Conservation (phyloP, 2,113 vertebrate species). For the Seriola quinqueradiata region DNA sequence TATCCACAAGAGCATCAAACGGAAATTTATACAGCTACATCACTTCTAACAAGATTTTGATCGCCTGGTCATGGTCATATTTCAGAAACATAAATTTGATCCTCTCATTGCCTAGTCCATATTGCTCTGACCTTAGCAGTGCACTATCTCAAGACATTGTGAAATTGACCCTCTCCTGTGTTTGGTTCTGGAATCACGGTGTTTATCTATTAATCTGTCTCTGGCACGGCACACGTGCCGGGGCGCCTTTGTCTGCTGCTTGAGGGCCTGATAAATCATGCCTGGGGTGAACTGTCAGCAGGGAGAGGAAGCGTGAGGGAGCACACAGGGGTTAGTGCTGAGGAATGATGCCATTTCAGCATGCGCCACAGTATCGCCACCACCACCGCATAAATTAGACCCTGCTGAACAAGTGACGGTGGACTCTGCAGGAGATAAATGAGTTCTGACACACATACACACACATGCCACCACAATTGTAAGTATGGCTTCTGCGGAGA, state of each 20-base stretch:
- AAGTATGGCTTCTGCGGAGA: slow-evolving; percentile 61
- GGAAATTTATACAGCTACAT: slow-evolving; percentile 13
- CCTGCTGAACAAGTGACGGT: slow-evolving; percentile 69
- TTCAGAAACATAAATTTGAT: slow-evolving; percentile 53
- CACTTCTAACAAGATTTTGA: background rate
- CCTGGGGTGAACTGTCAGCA: slow-evolving; percentile 65
- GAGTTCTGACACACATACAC: slow-evolving; percentile 54
- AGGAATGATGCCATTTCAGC: slow-evolving; percentile 83
- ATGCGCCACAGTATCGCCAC: slow-evolving; percentile 66
- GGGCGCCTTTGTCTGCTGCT: slow-evolving; percentile 62
- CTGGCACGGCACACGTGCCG: slow-evolving; percentile 54
- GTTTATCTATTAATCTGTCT: slow-evolving; percentile 77
- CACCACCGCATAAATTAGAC: slow-evolving; percentile 82
- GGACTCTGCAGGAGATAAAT: slow-evolving; percentile 76
- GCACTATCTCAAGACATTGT: slow-evolving; percentile 41
- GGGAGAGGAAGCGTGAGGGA: slow-evolving; percentile 68
- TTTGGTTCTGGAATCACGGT: slow-evolving; percentile 60
- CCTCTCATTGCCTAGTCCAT: slow-evolving; percentile 26
- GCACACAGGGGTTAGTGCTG: slow-evolving; percentile 71
- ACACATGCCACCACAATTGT: slow-evolving; percentile 45
- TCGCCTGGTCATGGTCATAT: slow-evolving; percentile 3
- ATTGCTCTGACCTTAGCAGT: slow-evolving; percentile 46
- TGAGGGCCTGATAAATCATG: slow-evolving; percentile 80
- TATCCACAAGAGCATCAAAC: slow-evolving; percentile 23
- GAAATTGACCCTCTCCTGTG: slow-evolving; percentile 60